Evolutionary conservation across 2,797 vertebrate genomes (phyloP).

Genomic region (Xiphorhynchus erythropygius): DNA sequence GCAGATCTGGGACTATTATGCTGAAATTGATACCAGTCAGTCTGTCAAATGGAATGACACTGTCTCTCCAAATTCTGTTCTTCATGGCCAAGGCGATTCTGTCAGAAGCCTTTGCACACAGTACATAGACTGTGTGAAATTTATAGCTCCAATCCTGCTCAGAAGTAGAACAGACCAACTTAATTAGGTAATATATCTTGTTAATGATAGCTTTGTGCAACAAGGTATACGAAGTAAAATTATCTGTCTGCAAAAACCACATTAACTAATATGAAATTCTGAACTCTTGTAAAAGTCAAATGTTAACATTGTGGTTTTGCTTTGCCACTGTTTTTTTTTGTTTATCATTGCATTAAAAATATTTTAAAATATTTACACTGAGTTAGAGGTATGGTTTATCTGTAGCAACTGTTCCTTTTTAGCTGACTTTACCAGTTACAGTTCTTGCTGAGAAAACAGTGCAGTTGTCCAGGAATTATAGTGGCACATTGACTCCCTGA

Average conservation of each 20-base stretch:
- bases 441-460: not conserved
- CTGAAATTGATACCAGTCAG: constrained; percentile 54
- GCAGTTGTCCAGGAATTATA: not conserved
- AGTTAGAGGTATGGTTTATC: not conserved
- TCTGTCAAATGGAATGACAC: constrained; percentile 64
- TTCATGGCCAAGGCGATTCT: constrained; percentile 26
- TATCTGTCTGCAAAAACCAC: not conserved
- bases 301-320: not conserved
- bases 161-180: not conserved
- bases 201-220: not conserved
- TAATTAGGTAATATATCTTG: not conserved
- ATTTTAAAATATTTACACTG: not conserved
- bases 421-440: not conserved
- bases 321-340: not conserved
- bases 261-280: not conserved
- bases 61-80: constrained; percentile 22
- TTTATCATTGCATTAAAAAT: not conserved
- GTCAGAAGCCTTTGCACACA: constrained; percentile 29
- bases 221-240: constrained; percentile 27
- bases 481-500: not conserved
- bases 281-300: not conserved
- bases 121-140: not conserved
- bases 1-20: constrained; percentile 51
- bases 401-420: not conserved
- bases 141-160: not conserved